phyloP scores from a whole-genome alignment of 2,113 vertebrate genomes.

The Periophthalmodon schlosseri region DNA sequence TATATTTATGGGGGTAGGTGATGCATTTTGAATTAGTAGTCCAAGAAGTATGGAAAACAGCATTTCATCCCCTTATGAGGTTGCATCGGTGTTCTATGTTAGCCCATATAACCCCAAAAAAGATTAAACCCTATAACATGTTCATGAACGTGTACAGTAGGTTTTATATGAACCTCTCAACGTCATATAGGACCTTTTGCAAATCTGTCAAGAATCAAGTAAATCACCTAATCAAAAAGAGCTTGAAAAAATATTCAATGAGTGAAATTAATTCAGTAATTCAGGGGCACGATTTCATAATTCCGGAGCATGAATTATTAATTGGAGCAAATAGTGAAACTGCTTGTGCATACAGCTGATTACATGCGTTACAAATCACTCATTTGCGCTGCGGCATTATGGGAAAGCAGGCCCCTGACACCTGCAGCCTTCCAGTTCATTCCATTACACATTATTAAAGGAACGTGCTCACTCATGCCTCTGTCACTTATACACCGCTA shows the following conservation, averaged over 20 bases:
- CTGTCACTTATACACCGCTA: background rate
- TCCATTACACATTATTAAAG: constrained; percentile 10
- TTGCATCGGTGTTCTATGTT: too few species aligned
- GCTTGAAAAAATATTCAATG: constrained; percentile 1
- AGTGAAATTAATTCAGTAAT: constrained; percentile 12
- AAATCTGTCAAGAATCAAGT: background rate
- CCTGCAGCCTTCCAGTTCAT: background rate
- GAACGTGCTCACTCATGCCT: background rate
- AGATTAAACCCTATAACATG: too few species aligned
- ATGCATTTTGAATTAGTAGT: too few species aligned
- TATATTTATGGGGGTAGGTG: too few species aligned
- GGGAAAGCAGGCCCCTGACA: constrained; percentile 11
- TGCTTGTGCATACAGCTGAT: constrained; percentile 21
- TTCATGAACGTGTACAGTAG: too few species aligned
- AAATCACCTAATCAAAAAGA: background rate
- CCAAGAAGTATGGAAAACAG: too few species aligned
- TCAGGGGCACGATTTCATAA: constrained; percentile 15
- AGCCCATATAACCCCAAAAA: too few species aligned
- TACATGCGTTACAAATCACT: constrained; percentile 14
- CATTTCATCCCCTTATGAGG: too few species aligned
- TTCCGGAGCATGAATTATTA: constrained; percentile 31
- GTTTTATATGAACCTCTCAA: background rate
- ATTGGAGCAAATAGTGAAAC: constrained; percentile 23
- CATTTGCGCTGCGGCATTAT: constrained; percentile 15
- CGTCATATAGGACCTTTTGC: background rate